Evolutionary conservation across 2,888 invertebrate species (phyloP), one percentile per base, ranked within the genome.

Genomic region (Microchrysa polita): DNA sequence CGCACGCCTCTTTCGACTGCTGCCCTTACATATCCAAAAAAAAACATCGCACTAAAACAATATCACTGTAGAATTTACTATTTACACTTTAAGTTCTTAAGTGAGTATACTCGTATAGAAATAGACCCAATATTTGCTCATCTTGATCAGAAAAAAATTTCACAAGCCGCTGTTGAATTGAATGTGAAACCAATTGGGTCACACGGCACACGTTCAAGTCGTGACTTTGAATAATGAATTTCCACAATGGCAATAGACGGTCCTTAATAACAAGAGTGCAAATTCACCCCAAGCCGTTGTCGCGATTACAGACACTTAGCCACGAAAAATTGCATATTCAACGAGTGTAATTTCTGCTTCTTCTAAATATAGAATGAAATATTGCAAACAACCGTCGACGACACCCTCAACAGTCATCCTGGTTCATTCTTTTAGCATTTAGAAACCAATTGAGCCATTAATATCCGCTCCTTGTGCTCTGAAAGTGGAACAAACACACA

Each of bases 381-480:
- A 67, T 48, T 52, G 48, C 65, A 67, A 67, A 67, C 65, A 67
- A 48, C 48, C 22, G 14, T 67, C 65, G 16, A n/a, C n/a, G n/a
- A 44, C 65, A 52, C 65, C 65, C 65, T 67, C 27, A 59, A 59
- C 14, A 27, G 60, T 10, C 14, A 60, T 20, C 60, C 23, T 60
- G n/a, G 4, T 5, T 34, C 27, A 7, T 34, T 34, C 27, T 67
- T 48, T 52, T 22, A 27, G 12, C 14, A n/a, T 67, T 18, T 23
- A 22, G 52, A n/a, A 67, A 48, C 52, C 65, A 67, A 67, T 67
- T 67, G 65, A 67, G 65, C 65, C 65, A 67, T 67, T 67, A 67
- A 67, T 67, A 67, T 67, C 65, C 65, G 65, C 48, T 18, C 22
- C 48, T 18, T 27, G 65, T 22, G 52, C 22, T n/a, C n/a, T 67